A percentile compares a stretch with the other conserved stretches of the same genome.
Evolutionary conservation across 1,140 invertebrate species (phyloP).

Genomic region (Macrostomum lignano): DNA sequence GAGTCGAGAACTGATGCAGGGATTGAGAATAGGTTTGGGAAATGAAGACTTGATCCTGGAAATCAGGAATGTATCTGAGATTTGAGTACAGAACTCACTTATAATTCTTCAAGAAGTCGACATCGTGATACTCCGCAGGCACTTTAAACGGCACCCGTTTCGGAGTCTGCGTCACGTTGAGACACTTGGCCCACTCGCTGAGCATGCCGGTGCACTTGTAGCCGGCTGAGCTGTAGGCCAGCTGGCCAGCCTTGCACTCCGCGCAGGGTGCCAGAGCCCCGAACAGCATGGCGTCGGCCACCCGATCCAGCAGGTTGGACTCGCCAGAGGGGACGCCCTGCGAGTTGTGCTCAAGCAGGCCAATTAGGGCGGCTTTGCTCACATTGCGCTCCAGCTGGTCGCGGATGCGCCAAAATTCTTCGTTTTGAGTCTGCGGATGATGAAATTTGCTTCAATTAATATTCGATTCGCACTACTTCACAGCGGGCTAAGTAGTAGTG

Average conservation of each 20-base stretch:
- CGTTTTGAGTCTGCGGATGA: no score
- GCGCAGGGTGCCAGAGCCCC: slow-evolving; percentile 47
- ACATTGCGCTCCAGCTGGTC: slow-evolving; percentile 31
- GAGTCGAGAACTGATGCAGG: no score
- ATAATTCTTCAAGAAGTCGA: slow-evolving; percentile 33
- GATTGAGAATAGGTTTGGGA: no score
- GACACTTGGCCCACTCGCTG: slow-evolving; percentile 67
- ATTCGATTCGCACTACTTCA: no score
- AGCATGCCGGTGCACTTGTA: slow-evolving; percentile 51
- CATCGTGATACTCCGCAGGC: slow-evolving; percentile 36
- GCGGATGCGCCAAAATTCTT: slow-evolving; percentile 41
- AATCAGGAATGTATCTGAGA: slow-evolving; percentile 28
- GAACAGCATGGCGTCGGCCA: slow-evolving; percentile 53
- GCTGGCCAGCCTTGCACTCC: slow-evolving; percentile 45
- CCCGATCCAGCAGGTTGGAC: slow-evolving; percentile 42
- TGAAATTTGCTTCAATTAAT: no score
- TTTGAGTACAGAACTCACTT: slow-evolving; percentile 6
- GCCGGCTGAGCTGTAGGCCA: slow-evolving; percentile 37
- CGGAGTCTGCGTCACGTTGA: slow-evolving; percentile 40
- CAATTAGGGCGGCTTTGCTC: slow-evolving; percentile 28
- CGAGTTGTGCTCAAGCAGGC: slow-evolving; percentile 41
- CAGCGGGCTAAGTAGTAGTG: no score
- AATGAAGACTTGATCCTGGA: no score
- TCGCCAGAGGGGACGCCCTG: slow-evolving; percentile 38
- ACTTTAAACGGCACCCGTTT: slow-evolving; percentile 42